Evolutionary conservation across 2,113 vertebrate genomes (phyloP).

Genomic region (Asarcornis scutulata): DNA sequence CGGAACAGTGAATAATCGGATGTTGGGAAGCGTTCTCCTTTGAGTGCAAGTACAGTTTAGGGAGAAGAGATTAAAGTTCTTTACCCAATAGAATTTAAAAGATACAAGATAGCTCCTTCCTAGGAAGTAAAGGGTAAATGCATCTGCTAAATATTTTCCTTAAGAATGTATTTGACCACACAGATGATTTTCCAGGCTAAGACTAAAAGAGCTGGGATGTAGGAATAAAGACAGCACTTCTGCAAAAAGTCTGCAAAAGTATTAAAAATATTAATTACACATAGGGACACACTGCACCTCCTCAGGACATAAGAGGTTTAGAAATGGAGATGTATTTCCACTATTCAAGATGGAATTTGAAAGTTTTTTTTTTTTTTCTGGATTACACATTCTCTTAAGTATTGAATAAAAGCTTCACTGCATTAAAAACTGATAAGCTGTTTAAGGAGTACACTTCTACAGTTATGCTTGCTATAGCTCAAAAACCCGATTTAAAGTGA

Average conservation of each 20-base stretch:
- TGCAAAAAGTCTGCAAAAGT: neutral
- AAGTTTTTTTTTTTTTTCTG: neutral
- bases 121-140: neutral
- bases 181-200: neutral
- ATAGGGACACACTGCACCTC: neutral
- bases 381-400: neutral
- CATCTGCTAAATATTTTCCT: neutral
- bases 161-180: neutral
- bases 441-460: neutral
- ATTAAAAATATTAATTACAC: constrained; percentile 27
- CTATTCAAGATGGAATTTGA: neutral
- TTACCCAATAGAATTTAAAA: neutral
- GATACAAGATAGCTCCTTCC: neutral
- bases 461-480: neutral
- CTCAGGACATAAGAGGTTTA: neutral
- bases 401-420: neutral
- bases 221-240: neutral
- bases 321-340: neutral
- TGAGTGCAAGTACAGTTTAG: neutral
- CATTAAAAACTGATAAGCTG: neutral
- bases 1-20: neutral
- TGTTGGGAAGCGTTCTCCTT: neutral
- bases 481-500: rapidly evolving
- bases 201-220: neutral
- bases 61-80: neutral